Base-by-base conservation (phyloP, 2,113 vertebrate genomes). In the Neopipo cinnamomea region DNA sequence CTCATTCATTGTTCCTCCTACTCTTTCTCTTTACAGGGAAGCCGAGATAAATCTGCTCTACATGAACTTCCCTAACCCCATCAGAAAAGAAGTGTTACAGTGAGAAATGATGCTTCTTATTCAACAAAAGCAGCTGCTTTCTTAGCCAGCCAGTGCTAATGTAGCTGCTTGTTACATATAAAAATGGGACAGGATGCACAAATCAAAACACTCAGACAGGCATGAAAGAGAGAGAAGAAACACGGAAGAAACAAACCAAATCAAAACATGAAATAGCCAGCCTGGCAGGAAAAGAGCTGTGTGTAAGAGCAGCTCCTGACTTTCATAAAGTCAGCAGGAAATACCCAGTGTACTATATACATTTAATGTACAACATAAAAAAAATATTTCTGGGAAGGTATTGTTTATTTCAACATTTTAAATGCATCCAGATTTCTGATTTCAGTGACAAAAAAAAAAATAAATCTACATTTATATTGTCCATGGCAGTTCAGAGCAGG, bases 161-260 rank as follows among this genome's bases (percentile, higher is more conserved):
- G 37, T 14, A 85, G 78, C 58, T 88, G 67, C 85, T 77, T 71
- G 76, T 72, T 88, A 61, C 73, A 75, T 11, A 77, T 0, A 39
- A 67, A 77, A 94, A 84, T 14, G 17, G 76, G 93, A 81, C 92
- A 91, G 82, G 88, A 96, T 86, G 88, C 85, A 84, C 79, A 92
- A 93, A 88, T 93, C 96, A 86, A 84, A 96, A 93, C 79, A 93
- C 61, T 84, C 88, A 81, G 93, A 71, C 82, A 93, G 86, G 92
- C 8, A 28, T 81, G 91, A 96, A 96, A 90, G 71, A 83, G 41
- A 85, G 67, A 88, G 50, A 88, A 88, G 65, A 84, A 96, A 88
- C 90, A 81, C 1, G 2, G 88, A 49, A 92, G 83, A 30, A 96
- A 89, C 73, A 85, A 91, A 77, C 14, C 72, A 93, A 82, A 89